phyloP scores from a whole-genome alignment of 2,113 vertebrate genomes.

The Eublepharis macularius region DNA sequence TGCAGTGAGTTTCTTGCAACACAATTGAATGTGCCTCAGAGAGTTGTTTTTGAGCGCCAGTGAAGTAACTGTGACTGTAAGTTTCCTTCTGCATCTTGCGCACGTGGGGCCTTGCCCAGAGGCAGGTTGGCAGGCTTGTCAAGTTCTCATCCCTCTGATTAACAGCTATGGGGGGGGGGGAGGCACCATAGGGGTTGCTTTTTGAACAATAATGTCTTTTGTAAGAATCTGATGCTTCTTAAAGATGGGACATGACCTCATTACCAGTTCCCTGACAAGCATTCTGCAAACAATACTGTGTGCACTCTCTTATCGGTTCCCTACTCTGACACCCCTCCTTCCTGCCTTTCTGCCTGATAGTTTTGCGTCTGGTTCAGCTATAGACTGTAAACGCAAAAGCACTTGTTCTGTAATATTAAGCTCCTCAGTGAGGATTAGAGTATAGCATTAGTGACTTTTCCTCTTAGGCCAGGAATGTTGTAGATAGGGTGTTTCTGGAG shows the following conservation, averaged over 20 bases:
- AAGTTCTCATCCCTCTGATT: conserved; percentile 62
- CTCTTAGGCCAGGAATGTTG: conserved; percentile 40
- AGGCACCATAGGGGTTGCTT: conserved; percentile 73
- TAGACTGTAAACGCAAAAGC: conserved; percentile 60
- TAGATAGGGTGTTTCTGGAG: conserved; percentile 27
- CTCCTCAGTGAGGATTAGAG: conserved; percentile 58
- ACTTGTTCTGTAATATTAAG: conserved; percentile 66
- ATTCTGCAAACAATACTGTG: conserved; percentile 72
- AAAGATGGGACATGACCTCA: conserved; percentile 79
- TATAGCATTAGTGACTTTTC: conserved; percentile 54
- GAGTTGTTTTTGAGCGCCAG: not conserved
- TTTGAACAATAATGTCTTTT: conserved; percentile 76
- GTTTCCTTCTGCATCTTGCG: conserved; percentile 20
- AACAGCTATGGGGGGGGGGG: conserved; percentile 72
- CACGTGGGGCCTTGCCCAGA: conserved; percentile 53
- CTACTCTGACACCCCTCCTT: conserved; percentile 57
- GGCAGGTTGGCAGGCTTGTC: conserved; percentile 56
- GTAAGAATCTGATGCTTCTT: conserved; percentile 75
- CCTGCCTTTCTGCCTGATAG: conserved; percentile 64
- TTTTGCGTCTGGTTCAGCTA: conserved; percentile 67
- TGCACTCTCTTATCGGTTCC: conserved; percentile 68
- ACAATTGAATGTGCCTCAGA: conserved; percentile 23
- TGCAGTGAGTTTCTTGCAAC: not conserved
- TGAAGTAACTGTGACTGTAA: conserved; percentile 21
- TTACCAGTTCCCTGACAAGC: conserved; percentile 66